These are phyloP conservation scores for Gymnorhina tibicen DNA, from an alignment of 2,113 vertebrate genomes.

Conservation along the genomic window DNA sequence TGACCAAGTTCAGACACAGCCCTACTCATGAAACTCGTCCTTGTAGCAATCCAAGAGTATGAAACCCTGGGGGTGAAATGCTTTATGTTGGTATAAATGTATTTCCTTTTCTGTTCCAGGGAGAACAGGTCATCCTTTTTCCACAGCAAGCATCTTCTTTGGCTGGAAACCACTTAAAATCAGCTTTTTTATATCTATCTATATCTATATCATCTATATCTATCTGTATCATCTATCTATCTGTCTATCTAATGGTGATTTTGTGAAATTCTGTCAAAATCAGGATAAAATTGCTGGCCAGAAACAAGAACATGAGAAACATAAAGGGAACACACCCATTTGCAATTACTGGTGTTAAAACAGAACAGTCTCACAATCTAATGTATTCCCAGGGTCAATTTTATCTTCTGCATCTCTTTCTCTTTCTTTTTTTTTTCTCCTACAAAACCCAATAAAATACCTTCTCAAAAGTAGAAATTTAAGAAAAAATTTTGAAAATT, in stretches of 20 bases:
- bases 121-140: neutral
- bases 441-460: rapidly evolving
- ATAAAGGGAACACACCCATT: neutral
- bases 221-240: no score
- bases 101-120: neutral
- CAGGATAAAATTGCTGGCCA: neutral
- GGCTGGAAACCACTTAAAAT: neutral
- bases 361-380: neutral
- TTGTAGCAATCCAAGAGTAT: neutral
- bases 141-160: neutral
- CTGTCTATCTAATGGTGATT: neutral
- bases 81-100: neutral
- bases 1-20: neutral
- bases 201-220: neutral
- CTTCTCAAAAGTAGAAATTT: neutral
- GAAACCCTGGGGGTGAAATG: neutral
- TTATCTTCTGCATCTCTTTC: neutral
- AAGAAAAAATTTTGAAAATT: neutral
- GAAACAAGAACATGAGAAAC: neutral
- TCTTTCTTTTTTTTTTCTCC: neutral
- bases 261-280: neutral
- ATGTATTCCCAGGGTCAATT: neutral
- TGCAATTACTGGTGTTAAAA: neutral
- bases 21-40: neutral
- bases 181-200: neutral